A percentile compares a stretch with the other conserved stretches of the same genome.
Conservation (phyloP, 2,113 vertebrate genomes). For the Poeciliopsis occidentalis region DNA sequence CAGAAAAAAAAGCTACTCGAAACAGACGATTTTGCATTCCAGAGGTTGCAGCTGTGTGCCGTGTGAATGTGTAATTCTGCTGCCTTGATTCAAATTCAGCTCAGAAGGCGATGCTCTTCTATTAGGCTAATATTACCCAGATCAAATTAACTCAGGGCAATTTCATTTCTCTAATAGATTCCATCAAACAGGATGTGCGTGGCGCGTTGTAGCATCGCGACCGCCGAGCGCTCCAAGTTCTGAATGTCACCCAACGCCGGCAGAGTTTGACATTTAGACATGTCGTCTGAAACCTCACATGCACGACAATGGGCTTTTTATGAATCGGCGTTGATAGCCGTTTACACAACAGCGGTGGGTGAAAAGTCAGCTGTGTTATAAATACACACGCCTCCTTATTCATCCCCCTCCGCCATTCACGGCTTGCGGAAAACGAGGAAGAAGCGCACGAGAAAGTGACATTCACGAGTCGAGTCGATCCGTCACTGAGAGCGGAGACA, state of each 20-base stretch:
- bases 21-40: constrained; percentile 29
- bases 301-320: constrained; percentile 19
- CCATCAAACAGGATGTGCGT: constrained; percentile 55
- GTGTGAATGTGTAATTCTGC: constrained; percentile 42
- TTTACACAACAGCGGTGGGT: constrained; percentile 9
- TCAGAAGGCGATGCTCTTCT: constrained; percentile 36
- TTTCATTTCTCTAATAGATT: constrained; percentile 68
- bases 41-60: constrained; percentile 39
- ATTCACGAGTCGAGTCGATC: constrained; percentile 54
- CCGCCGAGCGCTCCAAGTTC: constrained; percentile 13
- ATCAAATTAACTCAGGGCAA: constrained; percentile 70
- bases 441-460: constrained; percentile 34
- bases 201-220: constrained; percentile 46
- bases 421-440: constrained; percentile 20
- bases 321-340: constrained; percentile 28
- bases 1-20: constrained; percentile 1
- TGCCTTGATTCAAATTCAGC: constrained; percentile 56
- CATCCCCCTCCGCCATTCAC: constrained; percentile 48
- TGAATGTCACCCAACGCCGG: constrained; percentile 21
- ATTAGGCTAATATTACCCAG: constrained; percentile 67
- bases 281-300: constrained; percentile 27
- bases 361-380: constrained; percentile 39
- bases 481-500: constrained; percentile 51
- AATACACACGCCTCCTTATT: constrained; percentile 55
- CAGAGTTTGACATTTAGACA: constrained; percentile 34